Percentiles rank a stretch among this genome's conserved stretches.
Conservation (phyloP, 2,113 vertebrate species). For the Nesogale talazaci region DNA sequence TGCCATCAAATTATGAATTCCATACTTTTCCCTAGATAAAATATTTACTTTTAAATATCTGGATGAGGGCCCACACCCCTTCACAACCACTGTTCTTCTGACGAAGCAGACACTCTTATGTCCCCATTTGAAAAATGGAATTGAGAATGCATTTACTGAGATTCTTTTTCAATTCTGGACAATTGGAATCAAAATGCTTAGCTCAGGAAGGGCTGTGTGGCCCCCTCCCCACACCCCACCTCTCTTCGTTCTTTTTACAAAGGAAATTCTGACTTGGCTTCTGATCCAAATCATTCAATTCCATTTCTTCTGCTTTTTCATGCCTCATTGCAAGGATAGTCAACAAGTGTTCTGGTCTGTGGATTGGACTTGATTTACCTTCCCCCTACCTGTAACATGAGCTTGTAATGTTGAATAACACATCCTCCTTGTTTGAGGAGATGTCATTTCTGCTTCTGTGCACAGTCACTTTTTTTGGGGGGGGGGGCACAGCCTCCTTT, state of each 20-base stretch:
- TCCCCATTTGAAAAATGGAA: slow-evolving; percentile 76
- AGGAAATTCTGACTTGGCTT: slow-evolving; percentile 36
- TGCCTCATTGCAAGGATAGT: not conserved
- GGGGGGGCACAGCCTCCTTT: slow-evolving; percentile 63
- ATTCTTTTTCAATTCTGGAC: slow-evolving; percentile 53
- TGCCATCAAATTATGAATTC: slow-evolving; percentile 92
- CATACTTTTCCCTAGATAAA: slow-evolving; percentile 90
- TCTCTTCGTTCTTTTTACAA: slow-evolving; percentile 35
- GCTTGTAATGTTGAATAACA: slow-evolving; percentile 62
- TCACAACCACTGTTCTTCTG: slow-evolving; percentile 83
- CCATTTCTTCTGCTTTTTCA: slow-evolving; percentile 42
- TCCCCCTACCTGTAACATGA: slow-evolving; percentile 44
- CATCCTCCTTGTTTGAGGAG: slow-evolving; percentile 59
- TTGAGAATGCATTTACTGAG: slow-evolving; percentile 79
- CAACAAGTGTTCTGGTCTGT: slow-evolving; percentile 75
- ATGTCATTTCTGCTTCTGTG: slow-evolving; percentile 49
- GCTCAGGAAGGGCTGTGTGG: slow-evolving; percentile 52
- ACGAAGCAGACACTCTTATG: slow-evolving; percentile 71
- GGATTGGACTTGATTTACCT: slow-evolving; percentile 70
- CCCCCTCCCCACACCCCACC: not conserved
- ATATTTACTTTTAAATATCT: slow-evolving; percentile 91
- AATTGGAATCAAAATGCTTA: slow-evolving; percentile 73
- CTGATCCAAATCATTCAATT: slow-evolving; percentile 65
- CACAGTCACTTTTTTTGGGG: not conserved
- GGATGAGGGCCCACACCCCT: slow-evolving; percentile 86